A percentile compares a stretch with the other conserved stretches of the same genome.
Conservation (phyloP, 2,797 vertebrate genomes). For the Rallus crepitans region DNA sequence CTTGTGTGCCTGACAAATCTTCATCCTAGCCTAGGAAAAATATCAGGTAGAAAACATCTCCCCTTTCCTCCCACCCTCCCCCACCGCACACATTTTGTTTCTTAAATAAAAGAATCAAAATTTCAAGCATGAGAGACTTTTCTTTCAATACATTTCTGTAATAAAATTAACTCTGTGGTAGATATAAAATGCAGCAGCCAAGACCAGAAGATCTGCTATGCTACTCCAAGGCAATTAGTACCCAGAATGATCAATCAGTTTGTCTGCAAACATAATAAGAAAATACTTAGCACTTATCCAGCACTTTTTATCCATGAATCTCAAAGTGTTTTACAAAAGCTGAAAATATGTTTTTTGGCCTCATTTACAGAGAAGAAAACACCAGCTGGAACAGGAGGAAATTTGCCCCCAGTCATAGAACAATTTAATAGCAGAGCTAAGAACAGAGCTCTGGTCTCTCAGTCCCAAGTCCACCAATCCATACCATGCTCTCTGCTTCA, state of each 20-base stretch:
- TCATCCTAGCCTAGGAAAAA: constrained; percentile 46
- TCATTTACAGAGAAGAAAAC: constrained; percentile 14
- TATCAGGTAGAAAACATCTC: constrained; percentile 55
- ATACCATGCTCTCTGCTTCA: neutral
- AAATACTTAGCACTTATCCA: constrained; percentile 63
- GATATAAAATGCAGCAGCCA: constrained; percentile 58
- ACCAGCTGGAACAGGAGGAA: constrained; percentile 22
- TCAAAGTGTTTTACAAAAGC: constrained; percentile 41
- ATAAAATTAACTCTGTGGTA: constrained; percentile 59
- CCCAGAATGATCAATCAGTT: constrained; percentile 36
- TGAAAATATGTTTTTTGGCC: neutral
- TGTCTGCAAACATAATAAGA: constrained; percentile 60
- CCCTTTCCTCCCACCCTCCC: neutral
- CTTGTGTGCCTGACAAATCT: constrained; percentile 25
- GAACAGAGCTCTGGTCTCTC: neutral
- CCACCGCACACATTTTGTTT: neutral
- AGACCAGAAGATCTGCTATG: constrained; percentile 28
- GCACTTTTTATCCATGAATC: constrained; percentile 44
- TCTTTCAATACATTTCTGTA: constrained; percentile 44
- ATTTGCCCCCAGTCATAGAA: constrained; percentile 23
- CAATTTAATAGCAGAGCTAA: constrained; percentile 21
- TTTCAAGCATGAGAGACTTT: constrained; percentile 48
- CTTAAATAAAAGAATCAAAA: constrained; percentile 50
- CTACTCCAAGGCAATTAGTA: constrained; percentile 57
- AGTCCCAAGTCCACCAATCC: neutral